Percentiles rank a stretch among this genome's conserved stretches.
Conservation (phyloP, 1,140 invertebrate species). For the Heliconius hewitsoni region DNA sequence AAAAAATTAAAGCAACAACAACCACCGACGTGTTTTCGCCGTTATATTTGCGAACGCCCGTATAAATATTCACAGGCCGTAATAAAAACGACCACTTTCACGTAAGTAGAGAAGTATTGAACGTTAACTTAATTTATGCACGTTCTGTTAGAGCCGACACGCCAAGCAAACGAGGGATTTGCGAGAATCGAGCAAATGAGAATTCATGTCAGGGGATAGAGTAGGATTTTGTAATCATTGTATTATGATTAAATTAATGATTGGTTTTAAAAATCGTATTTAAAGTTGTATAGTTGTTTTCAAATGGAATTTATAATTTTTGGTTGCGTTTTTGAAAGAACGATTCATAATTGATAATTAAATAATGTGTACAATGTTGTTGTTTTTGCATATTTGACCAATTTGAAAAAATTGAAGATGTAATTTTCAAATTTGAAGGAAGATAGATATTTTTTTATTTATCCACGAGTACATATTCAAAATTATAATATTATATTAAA, state of each 20-base stretch:
- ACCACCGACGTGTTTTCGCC: slow-evolving; percentile 5
- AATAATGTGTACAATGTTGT: too few relatives aligned
- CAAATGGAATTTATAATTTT: neutral
- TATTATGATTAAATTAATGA: neutral
- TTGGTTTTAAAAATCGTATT: neutral
- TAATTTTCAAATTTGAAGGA: too few relatives aligned
- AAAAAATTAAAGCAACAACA: neutral
- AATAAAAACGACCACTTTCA: slow-evolving; percentile 72
- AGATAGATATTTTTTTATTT: too few relatives aligned
- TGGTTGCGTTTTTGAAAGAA: too few relatives aligned
- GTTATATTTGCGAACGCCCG: slow-evolving; percentile 47
- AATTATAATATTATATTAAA: too few relatives aligned
- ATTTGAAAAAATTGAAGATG: too few relatives aligned
- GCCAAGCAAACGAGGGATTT: slow-evolving; percentile 57
- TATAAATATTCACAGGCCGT: slow-evolving; percentile 69
- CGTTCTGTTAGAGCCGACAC: slow-evolving; percentile 62
- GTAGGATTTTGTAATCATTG: slow-evolving; percentile 22
- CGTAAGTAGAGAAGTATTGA: slow-evolving; percentile 77
- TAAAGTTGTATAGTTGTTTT: neutral
- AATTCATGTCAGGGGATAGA: slow-evolving; percentile 45
- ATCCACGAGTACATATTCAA: too few relatives aligned
- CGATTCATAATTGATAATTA: too few relatives aligned
- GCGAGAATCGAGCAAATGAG: slow-evolving; percentile 57
- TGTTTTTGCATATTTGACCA: too few relatives aligned
- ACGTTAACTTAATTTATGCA: slow-evolving; percentile 79